A percentile compares a stretch with the other conserved stretches of the same genome.
Conservation (phyloP, 92 coral and sea anemone genomes). For the Parazoanthus darwini region DNA sequence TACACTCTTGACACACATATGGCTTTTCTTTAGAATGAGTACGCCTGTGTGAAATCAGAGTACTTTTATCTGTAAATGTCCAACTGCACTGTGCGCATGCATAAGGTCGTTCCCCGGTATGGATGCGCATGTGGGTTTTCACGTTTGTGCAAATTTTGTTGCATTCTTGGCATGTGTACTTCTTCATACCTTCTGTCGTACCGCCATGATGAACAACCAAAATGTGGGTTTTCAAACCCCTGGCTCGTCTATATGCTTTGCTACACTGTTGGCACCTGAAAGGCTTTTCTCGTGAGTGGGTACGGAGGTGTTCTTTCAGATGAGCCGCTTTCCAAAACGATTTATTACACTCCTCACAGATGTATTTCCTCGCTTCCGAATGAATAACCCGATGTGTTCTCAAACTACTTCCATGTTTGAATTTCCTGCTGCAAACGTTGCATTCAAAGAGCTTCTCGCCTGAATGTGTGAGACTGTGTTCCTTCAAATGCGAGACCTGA, state of each 20-base stretch:
- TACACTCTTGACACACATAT: not conserved
- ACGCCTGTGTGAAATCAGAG: not conserved
- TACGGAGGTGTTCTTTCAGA: not conserved
- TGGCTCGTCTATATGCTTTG: not conserved
- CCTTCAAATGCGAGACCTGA: not conserved
- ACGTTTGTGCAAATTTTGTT: not conserved
- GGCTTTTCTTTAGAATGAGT: conserved; percentile 4
- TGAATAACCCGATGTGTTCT: not conserved
- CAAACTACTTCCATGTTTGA: not conserved
- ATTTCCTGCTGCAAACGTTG: not conserved
- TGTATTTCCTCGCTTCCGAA: not conserved
- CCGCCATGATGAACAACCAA: not conserved
- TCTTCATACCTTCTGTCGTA: not conserved
- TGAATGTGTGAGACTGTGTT: not conserved
- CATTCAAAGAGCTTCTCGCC: not conserved
- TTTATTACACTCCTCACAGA: not conserved
- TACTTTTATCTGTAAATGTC: not conserved
- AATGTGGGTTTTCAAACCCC: not conserved
- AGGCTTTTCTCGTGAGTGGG: not conserved
- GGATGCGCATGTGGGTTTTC: not conserved
- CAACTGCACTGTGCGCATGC: not conserved
- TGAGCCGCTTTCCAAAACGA: not conserved
- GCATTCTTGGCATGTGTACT: not conserved
- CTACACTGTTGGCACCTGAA: not conserved
- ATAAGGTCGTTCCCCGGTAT: not conserved